Evolutionary conservation across 1,140 invertebrate genomes (phyloP), one percentile per base, ranked within the genome.

Genomic region (Sweltsa coloradensis): DNA sequence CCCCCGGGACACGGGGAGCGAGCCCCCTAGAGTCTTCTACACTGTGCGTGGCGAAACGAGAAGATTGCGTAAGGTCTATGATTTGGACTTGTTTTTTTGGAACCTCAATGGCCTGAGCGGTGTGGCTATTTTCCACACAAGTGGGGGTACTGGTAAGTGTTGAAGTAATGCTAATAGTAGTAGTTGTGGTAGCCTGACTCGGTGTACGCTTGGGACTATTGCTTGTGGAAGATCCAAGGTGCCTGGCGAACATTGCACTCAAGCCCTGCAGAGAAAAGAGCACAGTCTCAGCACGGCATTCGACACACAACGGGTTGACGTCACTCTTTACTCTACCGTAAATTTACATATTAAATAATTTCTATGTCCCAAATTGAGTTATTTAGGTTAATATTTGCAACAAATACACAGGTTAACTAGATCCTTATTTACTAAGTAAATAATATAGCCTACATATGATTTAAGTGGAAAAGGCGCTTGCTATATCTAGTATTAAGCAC

Each of bases 161-260:
- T 18, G 34, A 18, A 37, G n/a, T 37, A 37, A 18, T 41, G 45
- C 25, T 18, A 22, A 49, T 37, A 44, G 50, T 22, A 25, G 29
- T 39, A 50, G 22, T 25, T 24, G 23, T 55, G 44, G 21, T 50
- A 36, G 24, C 21, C 36, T 50, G 42, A 54, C 39, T 50, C 51
- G 52, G 52, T 50, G 51, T 50, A 53, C 36, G 31, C 27, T n/a
- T 34, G 49, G 51, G 53, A 54, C 52, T 60, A 57, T 58, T 57
- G 54, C 57, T 59, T 47, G 29, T 51, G 56, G 55, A 57, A 59
- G 56, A 56, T 51, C 51, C 49, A 45, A 27, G 47, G 34, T 50
- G 46, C 45, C 46, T 49, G 49, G 47, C 48, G 34, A 47, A 45
- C 49, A 47, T 53, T 53, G 47, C 50, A 48, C 50, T 56, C 42